Conservation (phyloP, 2,888 invertebrate genomes). For the Meiosimyza decipiens region DNA sequence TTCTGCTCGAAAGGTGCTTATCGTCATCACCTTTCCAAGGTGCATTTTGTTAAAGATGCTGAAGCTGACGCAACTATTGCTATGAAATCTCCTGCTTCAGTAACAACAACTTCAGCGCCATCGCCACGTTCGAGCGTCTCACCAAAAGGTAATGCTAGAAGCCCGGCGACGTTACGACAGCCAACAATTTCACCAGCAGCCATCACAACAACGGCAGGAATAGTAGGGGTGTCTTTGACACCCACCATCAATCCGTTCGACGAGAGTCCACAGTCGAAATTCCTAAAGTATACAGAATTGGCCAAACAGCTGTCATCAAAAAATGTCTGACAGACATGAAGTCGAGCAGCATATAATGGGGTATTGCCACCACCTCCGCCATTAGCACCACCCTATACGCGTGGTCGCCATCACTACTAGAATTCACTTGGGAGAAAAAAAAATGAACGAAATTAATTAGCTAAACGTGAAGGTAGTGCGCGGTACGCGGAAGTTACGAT, state of each 20-base stretch:
- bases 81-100: conserved; percentile 43
- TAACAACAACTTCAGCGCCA: conserved; percentile 37
- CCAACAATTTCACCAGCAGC: conserved; percentile 47
- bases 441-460: neutral
- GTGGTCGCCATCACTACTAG: too few relatives aligned
- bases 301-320: conserved; percentile 98
- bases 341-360: neutral
- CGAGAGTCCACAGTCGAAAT: conserved; percentile 96
- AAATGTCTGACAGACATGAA: conserved; percentile 77
- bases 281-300: conserved; percentile 97
- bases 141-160: conserved; percentile 55
- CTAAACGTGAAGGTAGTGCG: too few relatives aligned
- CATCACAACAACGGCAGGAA: conserved; percentile 32
- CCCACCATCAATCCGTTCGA: conserved; percentile 75
- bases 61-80: conserved; percentile 72
- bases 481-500: too few relatives aligned
- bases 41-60: conserved; percentile 95
- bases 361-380: neutral
- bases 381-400: too few relatives aligned
- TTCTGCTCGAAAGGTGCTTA: conserved; percentile 97
- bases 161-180: conserved; percentile 50
- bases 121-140: conserved; percentile 57
- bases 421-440: neutral
- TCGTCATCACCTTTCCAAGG: conserved; percentile 94
- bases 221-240: conserved; percentile 37